Evolutionary conservation across 2,888 invertebrate genomes (phyloP), one percentile per base, ranked within the genome.

Genomic region (Chelonus formosanus): DNA sequence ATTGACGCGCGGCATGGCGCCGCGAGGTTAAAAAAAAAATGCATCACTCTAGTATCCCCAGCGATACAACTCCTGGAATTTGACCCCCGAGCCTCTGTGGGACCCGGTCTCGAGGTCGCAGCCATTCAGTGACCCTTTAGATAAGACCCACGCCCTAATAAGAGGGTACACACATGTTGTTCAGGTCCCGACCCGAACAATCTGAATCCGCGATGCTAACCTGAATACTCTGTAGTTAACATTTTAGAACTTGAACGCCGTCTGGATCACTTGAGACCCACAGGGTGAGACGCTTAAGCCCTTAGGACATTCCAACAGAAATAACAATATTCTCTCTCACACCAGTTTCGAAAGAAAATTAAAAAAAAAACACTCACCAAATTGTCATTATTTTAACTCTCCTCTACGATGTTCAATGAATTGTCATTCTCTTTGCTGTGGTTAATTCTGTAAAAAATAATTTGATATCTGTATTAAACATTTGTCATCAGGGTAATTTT

Each of bases 91-190:
- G 70, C 64, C 69, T 64, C 69, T 53, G 67, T 62, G 76, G 72
- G 76, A 76, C 73, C 76, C 53, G 65, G 53, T 67, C 67, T 70
- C 73, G 81, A 78, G 81, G 80, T 82, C 79, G 79, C 75, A 72
- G 67, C 73, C 64, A 76, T 80, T 78, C 80, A 76, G 79, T 82
- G 82, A 82, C 83, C 83, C 82, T 76, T 77, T 78, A 81, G 82
- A 83, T 83, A 83, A 83, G 80, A 75, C 80, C 80, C 82, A 82
- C 83, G 83, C 83, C 83, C 83, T 84, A 83, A 83, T 84, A 79
- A 84, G 82, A 80, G 83, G 83, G 80, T 84, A 83, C 76, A 75
- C 75, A 71, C 64, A 63, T 54, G 74, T 71, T 73, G 70, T 65
- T 63, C 65, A 65, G 60, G 69, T 65, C 66, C 64, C 63, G 62